Evolutionary conservation across 2,888 invertebrate species (phyloP).

Genomic region (Diachrysia chrysitis): DNA sequence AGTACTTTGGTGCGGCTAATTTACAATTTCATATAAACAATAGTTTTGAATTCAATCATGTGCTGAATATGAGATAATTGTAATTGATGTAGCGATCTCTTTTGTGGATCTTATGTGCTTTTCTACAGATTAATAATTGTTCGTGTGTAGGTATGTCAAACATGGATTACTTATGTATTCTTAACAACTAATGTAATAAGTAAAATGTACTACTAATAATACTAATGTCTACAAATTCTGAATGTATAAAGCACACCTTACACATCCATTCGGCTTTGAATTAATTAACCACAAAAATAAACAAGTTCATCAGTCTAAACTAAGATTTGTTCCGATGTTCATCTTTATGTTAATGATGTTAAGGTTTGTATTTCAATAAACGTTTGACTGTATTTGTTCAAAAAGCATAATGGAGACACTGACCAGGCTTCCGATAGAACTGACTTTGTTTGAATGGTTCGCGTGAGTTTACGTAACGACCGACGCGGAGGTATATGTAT

Average conservation of each 20-base stretch:
- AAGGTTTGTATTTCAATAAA: conserved; percentile 35
- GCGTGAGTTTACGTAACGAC: conserved; percentile 50
- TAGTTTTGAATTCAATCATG: background rate
- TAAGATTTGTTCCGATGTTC: conserved; percentile 1
- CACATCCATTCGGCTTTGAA: conserved; percentile 37
- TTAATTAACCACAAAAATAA: conserved; percentile 55
- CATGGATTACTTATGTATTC: background rate
- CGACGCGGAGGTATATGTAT: conserved; percentile 29
- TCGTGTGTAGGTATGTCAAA: background rate
- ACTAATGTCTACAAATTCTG: conserved; percentile 17
- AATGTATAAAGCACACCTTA: conserved; percentile 12
- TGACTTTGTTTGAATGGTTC: conserved; percentile 50
- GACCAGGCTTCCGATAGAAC: conserved; percentile 62
- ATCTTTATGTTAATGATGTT: conserved; percentile 19
- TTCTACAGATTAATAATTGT: background rate
- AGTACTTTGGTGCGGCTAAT: background rate
- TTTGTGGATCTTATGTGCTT: background rate
- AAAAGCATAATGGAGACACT: conserved; percentile 60
- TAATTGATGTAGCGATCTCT: background rate
- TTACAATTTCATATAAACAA: background rate
- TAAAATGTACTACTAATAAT: too few species aligned
- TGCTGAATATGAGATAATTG: too few species aligned
- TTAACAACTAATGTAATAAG: background rate
- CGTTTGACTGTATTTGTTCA: conserved; percentile 32
- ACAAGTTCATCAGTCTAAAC: conserved; percentile 39